A percentile compares a stretch with the other conserved stretches of the same genome.
These are phyloP conservation scores for Leptestheria dahalacensis DNA, from an alignment of 1,140 invertebrate genomes.

Conservation along the genomic window DNA sequence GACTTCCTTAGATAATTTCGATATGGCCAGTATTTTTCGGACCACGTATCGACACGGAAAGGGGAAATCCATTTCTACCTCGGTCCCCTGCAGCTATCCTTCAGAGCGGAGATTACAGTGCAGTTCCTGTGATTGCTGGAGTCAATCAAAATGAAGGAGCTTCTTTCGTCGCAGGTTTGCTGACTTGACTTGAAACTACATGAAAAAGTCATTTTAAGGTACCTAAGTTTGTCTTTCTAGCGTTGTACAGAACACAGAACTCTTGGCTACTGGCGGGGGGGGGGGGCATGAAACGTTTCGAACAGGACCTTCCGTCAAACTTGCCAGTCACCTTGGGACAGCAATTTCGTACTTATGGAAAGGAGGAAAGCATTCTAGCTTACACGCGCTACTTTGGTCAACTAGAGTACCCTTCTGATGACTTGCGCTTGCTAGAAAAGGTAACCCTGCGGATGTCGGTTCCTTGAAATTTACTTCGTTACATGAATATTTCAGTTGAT, in stretches of 20 bases:
- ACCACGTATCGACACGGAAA: slow-evolving; percentile 12
- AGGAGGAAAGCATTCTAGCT: not conserved
- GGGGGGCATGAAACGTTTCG: not conserved
- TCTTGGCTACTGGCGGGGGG: not conserved
- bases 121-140: slow-evolving; percentile 49
- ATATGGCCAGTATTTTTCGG: slow-evolving; percentile 10
- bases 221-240: not conserved
- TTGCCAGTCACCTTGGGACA: not conserved
- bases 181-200: not conserved
- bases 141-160: slow-evolving; percentile 47
- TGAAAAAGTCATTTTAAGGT: not conserved
- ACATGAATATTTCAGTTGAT: not conserved
- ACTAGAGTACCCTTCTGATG: not conserved
- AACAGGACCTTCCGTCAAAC: not conserved
- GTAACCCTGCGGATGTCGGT: not conserved
- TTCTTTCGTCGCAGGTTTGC: slow-evolving; percentile 4
- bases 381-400: not conserved
- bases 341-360: not conserved
- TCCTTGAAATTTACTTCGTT: not conserved
- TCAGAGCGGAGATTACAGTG: slow-evolving; percentile 37
- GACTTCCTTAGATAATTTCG: no score
- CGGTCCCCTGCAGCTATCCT: slow-evolving; percentile 41
- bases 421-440: not conserved
- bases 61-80: slow-evolving; percentile 43
- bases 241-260: not conserved